Evolutionary conservation across 2,797 vertebrate genomes (phyloP).

Genomic region (Oreortyx pictus): DNA sequence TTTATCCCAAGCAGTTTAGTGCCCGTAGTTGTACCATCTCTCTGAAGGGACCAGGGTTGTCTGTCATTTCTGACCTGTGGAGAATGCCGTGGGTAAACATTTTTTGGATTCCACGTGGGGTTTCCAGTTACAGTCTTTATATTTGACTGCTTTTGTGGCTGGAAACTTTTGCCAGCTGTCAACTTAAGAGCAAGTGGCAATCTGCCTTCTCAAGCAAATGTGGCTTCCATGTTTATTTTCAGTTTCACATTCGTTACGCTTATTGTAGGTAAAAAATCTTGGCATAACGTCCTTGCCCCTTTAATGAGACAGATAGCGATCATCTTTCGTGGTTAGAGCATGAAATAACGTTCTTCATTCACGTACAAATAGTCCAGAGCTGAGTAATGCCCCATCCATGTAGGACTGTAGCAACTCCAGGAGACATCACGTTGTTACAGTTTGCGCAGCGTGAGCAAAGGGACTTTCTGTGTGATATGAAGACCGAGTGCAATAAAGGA

Average conservation of each 20-base stretch:
- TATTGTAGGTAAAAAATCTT: neutral
- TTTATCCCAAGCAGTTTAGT: fast-evolving
- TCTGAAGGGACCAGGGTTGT: neutral
- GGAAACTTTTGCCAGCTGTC: conserved; percentile 74
- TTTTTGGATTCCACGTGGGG: conserved; percentile 13
- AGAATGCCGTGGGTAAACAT: conserved; percentile 15
- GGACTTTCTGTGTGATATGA: neutral
- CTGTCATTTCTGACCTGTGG: neutral
- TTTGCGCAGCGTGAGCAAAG: neutral
- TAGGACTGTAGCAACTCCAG: neutral
- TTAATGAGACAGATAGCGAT: neutral
- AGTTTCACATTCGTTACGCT: neutral
- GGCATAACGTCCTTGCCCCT: conserved; percentile 39
- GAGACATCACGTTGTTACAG: neutral
- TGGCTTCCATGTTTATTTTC: conserved; percentile 54
- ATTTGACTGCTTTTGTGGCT: conserved; percentile 34
- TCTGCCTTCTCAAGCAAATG: conserved; percentile 47
- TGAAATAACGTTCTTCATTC: conserved; percentile 19
- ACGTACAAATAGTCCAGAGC: neutral
- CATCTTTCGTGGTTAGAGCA: neutral
- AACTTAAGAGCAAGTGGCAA: conserved; percentile 43
- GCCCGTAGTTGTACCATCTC: fast-evolving
- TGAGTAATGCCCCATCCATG: neutral
- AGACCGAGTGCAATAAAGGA: neutral
- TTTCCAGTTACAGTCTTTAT: conserved; percentile 41